These are phyloP conservation scores for Pyrgus malvae DNA, from an alignment of 2,888 invertebrate species.

Conservation along the genomic window DNA sequence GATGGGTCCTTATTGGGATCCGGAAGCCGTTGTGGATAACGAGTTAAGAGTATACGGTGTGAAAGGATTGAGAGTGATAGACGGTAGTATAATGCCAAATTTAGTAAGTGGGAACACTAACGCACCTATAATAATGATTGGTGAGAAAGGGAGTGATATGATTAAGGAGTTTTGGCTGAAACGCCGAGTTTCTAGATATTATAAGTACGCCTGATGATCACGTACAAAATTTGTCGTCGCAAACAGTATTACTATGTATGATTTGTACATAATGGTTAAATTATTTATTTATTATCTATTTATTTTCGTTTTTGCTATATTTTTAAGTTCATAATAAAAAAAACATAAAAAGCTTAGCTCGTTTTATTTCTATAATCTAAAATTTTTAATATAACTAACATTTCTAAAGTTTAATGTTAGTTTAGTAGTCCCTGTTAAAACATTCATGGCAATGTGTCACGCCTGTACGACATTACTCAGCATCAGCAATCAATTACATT, in stretches of 20 bases:
- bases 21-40: constrained; percentile 91
- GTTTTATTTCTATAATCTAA: too few species aligned
- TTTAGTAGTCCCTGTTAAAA: too few species aligned
- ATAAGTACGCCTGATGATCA: constrained; percentile 52
- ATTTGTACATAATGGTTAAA: constrained; percentile 27
- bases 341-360: too few species aligned
- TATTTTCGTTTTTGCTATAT: neutral
- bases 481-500: too few species aligned
- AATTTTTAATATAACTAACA: too few species aligned
- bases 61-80: constrained; percentile 89
- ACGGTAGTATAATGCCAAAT: constrained; percentile 93
- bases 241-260: constrained; percentile 31
- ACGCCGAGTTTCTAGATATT: constrained; percentile 71
- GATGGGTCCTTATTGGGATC: constrained; percentile 94
- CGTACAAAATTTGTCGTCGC: constrained; percentile 43
- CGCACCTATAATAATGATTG: constrained; percentile 94
- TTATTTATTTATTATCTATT: constrained; percentile 28
- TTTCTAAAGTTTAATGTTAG: too few species aligned
- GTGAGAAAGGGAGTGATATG: constrained; percentile 93
- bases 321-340: neutral
- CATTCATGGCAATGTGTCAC: too few species aligned
- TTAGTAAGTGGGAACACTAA: constrained; percentile 93
- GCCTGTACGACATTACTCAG: too few species aligned
- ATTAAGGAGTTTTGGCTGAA: constrained; percentile 92
- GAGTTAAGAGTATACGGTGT: constrained; percentile 90